phyloP scores from a whole-genome alignment of 2,888 invertebrate species.

The Patella pellucida region DNA sequence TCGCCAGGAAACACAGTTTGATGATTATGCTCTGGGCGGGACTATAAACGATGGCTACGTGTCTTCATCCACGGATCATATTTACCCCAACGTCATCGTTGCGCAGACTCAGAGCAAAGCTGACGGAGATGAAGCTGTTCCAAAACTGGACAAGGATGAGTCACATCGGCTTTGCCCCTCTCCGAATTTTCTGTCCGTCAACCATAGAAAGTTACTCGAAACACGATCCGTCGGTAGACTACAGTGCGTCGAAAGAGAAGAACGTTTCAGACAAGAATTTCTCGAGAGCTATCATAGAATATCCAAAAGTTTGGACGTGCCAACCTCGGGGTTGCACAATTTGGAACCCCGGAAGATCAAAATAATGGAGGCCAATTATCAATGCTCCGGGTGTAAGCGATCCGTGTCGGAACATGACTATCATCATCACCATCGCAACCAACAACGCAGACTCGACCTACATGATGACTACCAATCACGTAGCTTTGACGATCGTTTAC shows the following conservation, averaged over 20 bases:
- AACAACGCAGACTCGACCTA: not conserved
- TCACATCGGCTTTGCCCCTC: no score
- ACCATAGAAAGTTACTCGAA: no score
- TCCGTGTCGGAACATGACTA: not conserved
- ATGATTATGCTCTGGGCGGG: conserved; percentile 14
- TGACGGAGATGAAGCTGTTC: not conserved
- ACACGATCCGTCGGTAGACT: not conserved
- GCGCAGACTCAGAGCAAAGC: not conserved
- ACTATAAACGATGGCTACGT: not conserved
- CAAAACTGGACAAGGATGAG: not conserved
- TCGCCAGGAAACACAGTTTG: conserved; percentile 14
- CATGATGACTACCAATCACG: not conserved
- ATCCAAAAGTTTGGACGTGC: conserved; percentile 5
- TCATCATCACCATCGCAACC: not conserved
- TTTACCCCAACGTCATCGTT: conserved; percentile 26
- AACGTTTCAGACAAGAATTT: not conserved
- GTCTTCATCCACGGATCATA: conserved; percentile 15
- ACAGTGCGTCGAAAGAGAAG: not conserved
- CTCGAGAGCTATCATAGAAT: not conserved
- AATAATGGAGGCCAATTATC: no score
- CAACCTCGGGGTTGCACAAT: no score
- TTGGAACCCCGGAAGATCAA: no score
- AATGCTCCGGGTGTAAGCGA: not conserved
- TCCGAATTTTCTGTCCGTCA: no score
- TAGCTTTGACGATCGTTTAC: conserved; percentile 1